These are phyloP conservation scores for Cerastis rubricosa DNA, from an alignment of 2,888 invertebrate genomes.

Conservation along the genomic window DNA sequence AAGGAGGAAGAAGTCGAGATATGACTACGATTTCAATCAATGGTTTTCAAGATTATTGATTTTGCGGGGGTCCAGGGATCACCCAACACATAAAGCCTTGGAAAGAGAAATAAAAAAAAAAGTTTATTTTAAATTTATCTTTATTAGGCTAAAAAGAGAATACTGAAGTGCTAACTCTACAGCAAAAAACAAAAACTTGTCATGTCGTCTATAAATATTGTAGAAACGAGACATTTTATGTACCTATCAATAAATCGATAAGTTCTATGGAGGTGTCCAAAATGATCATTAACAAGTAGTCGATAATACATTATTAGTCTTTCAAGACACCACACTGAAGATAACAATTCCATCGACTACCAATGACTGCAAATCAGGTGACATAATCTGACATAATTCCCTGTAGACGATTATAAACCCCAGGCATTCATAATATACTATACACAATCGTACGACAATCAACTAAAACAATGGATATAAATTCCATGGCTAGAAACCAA, in stretches of 20 bases:
- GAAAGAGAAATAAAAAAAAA: neutral
- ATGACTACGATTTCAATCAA: constrained; percentile 29
- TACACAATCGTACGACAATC: no score
- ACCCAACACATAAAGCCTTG: neutral
- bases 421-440: neutral
- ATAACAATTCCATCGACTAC: constrained; percentile 15
- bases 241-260: neutral
- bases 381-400: constrained; percentile 39
- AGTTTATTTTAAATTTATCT: no score
- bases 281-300: neutral
- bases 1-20: constrained; percentile 34
- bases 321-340: constrained; percentile 19
- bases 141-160: neutral
- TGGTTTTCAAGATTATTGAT: constrained; percentile 9
- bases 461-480: constrained; percentile 53
- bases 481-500: constrained; percentile 34
- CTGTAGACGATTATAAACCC: constrained; percentile 8
- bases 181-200: neutral
- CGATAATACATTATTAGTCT: constrained; percentile 18
- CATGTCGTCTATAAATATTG: neutral
- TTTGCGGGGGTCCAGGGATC: neutral
- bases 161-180: neutral
- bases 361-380: constrained; percentile 21
- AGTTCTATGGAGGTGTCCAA: neutral
- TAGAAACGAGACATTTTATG: neutral